Conservation (phyloP, 2,797 vertebrate genomes). For the Eurystomus glaucurus region DNA sequence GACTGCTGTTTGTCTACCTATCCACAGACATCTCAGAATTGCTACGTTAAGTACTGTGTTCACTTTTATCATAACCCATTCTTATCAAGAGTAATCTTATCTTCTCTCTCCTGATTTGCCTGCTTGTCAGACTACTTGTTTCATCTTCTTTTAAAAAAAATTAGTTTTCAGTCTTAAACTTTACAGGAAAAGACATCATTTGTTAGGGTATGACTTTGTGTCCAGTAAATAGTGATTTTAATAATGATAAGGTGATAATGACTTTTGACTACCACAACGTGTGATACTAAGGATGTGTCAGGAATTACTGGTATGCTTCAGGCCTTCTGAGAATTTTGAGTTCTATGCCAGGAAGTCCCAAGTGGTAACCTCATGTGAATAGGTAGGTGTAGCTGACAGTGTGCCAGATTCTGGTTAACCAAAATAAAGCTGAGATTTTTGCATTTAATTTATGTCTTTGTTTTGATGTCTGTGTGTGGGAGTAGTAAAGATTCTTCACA, state of each 20-base stretch:
- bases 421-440: background rate
- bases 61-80: constrained; percentile 46
- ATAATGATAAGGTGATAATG: background rate
- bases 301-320: background rate
- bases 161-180: background rate
- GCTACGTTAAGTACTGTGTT: constrained; percentile 39
- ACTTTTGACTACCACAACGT: background rate
- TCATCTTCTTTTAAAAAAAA: constrained; percentile 27
- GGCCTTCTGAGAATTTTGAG: background rate
- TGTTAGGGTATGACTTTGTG: background rate
- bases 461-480: background rate
- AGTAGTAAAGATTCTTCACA: background rate
- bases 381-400: background rate
- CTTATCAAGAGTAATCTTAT: constrained; percentile 41
- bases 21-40: constrained; percentile 9
- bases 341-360: background rate
- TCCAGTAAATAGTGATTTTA: background rate
- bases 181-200: background rate
- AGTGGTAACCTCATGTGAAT: background rate
- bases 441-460: background rate
- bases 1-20: background rate
- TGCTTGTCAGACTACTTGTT: constrained; percentile 20
- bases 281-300: fast-evolving
- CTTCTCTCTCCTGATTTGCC: background rate
- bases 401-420: background rate